Evolutionary conservation across 2,113 vertebrate genomes (phyloP), one percentile per base, ranked within the genome.

Genomic region (Myiagra hebetior): DNA sequence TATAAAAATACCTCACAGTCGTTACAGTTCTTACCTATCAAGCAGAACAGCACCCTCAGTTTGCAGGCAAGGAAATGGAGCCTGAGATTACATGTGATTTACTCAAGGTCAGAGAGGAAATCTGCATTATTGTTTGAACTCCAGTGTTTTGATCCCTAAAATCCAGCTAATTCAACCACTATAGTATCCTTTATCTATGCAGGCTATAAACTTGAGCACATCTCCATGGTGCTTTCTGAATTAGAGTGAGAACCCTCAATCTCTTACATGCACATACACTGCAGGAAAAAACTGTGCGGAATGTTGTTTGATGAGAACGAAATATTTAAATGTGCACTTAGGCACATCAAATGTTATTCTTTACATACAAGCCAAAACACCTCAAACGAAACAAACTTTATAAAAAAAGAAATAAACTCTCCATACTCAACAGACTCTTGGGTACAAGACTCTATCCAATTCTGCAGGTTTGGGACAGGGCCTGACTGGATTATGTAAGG

Each of bases 71-170:
- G 26, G 49, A 94, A 91, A 87, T 57, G 74, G 18, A 24, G 33
- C 65, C 52, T 72, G 85, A 92, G 46, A 68, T 68, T 82, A 57
- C 49, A n/a, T 13, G 31, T 52, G 60, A 78, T 89, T 91, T 95
- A 92, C 64, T 86, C 76, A 95, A 94, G 86, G 73, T 92, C 64
- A 82, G 55, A 75, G 64, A 91, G 42, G 39, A 92, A 87, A 87
- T 74, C 30, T 81, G 76, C 77, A 37, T 78, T 85, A 84, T 63
- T 55, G 17, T 59, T 84, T 86, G 56, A 89, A 78, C 56, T 68
- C 21, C 11, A 50, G 55, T 50, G 33, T 81, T 91, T 69, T 79
- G 39, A 63, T 52, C 47, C 85, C 27, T 80, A 63, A 92, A 92
- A 93, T 92, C 28, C 62, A 68, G 16, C 39, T 72, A 52, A 53